phyloP scores from a whole-genome alignment of 2,113 vertebrate genomes.

The Myotis davidii region DNA sequence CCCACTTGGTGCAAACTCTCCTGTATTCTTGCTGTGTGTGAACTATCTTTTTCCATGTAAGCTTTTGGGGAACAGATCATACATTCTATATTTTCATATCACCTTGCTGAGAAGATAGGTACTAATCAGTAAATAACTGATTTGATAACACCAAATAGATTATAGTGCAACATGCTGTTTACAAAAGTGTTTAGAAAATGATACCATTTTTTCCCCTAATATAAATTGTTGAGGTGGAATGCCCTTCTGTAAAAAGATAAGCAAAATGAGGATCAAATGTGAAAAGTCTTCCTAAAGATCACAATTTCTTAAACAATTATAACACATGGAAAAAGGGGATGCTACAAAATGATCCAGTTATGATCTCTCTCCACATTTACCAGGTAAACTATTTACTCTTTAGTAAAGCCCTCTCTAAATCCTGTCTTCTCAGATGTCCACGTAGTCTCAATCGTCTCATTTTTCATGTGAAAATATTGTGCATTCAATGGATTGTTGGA shows the following conservation, averaged over 20 bases:
- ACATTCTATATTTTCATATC: background rate
- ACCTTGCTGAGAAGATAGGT: background rate
- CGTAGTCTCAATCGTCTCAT: background rate
- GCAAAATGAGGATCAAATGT: background rate
- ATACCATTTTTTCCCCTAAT: background rate
- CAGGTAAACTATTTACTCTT: background rate
- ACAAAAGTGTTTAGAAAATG: background rate
- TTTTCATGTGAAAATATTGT: background rate
- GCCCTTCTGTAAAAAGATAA: background rate
- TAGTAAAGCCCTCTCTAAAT: constrained; percentile 1
- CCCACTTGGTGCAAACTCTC: background rate
- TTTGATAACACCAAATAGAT: background rate
- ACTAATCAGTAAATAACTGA: constrained; percentile 11
- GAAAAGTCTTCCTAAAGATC: background rate
- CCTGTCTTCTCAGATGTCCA: background rate
- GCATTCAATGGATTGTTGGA: background rate
- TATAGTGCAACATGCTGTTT: background rate
- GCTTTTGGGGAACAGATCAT: background rate
- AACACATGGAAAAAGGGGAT: background rate
- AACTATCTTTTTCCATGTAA: background rate
- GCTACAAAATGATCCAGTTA: background rate
- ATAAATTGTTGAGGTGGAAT: background rate
- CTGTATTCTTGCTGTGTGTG: background rate
- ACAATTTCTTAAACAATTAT: background rate
- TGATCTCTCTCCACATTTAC: background rate